Evolutionary conservation across 2,797 vertebrate species (phyloP).

Genomic region (Pseudochromis fuscus): DNA sequence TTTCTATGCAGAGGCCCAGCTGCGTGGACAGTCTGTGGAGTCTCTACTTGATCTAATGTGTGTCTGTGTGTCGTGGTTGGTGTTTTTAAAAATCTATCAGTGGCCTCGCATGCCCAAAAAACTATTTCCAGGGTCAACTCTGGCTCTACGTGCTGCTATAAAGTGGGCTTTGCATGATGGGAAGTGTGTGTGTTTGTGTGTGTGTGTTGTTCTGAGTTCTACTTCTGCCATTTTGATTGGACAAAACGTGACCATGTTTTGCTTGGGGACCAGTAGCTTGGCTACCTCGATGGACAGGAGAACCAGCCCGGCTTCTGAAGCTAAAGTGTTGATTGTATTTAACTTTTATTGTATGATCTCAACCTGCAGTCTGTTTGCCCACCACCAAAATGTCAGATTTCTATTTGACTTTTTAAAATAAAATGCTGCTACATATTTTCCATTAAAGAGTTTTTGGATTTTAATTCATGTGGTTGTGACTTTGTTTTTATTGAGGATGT

Average conservation of each 20-base stretch:
- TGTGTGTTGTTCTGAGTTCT: slow-evolving; percentile 42
- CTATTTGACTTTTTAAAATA: slow-evolving; percentile 81
- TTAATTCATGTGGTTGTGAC: neutral
- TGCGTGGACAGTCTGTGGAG: slow-evolving; percentile 54
- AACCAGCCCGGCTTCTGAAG: slow-evolving; percentile 81
- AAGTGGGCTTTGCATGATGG: slow-evolving; percentile 86
- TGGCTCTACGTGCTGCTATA: slow-evolving; percentile 94
- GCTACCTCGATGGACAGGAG: slow-evolving; percentile 71
- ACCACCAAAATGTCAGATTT: slow-evolving; percentile 82
- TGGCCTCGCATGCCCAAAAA: slow-evolving; percentile 86
- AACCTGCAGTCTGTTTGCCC: slow-evolving; percentile 71
- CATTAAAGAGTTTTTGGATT: slow-evolving; percentile 87
- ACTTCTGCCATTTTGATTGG: slow-evolving; percentile 61
- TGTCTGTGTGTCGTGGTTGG: slow-evolving; percentile 7
- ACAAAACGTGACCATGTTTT: slow-evolving; percentile 58
- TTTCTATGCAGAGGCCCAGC: slow-evolving; percentile 71
- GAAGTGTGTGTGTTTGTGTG: slow-evolving; percentile 30
- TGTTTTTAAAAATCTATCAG: slow-evolving; percentile 53
- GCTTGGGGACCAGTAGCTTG: slow-evolving; percentile 75
- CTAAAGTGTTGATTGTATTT: slow-evolving; percentile 79
- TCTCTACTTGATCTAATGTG: slow-evolving; percentile 72
- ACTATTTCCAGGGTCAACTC: slow-evolving; percentile 84
- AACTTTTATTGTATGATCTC: slow-evolving; percentile 58
- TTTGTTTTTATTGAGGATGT: no score
- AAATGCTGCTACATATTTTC: slow-evolving; percentile 93